Conservation (phyloP, 2,113 vertebrate species). For the Cygnus atratus region DNA sequence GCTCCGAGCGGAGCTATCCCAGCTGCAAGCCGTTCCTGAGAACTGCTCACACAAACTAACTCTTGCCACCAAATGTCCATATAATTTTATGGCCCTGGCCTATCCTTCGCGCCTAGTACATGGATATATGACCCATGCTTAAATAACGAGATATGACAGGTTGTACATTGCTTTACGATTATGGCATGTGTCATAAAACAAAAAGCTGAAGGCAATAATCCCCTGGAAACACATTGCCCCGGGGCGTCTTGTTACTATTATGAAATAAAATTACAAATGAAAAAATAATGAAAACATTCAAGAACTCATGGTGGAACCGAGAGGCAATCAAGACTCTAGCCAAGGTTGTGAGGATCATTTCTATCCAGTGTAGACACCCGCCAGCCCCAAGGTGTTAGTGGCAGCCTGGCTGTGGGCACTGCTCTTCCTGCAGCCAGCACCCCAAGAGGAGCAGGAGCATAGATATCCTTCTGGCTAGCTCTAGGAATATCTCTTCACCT, state of each 20-base stretch:
- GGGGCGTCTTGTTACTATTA: conserved; percentile 26
- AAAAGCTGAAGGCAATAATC: conserved; percentile 65
- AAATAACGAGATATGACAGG: conserved; percentile 56
- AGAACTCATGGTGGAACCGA: background rate
- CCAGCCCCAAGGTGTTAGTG: background rate
- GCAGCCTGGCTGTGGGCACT: background rate
- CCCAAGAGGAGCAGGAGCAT: background rate
- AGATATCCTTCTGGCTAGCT: background rate
- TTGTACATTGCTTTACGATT: conserved; percentile 5
- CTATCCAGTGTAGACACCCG: background rate
- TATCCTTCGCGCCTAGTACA: background rate
- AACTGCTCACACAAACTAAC: background rate
- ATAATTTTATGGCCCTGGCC: conserved; percentile 53
- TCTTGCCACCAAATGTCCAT: conserved; percentile 28
- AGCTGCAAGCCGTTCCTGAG: background rate
- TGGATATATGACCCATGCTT: background rate
- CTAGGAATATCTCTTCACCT: background rate
- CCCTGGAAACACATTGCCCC: conserved; percentile 12
- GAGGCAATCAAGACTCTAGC: background rate
- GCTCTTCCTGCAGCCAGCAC: background rate
- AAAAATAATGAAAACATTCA: conserved; percentile 36
- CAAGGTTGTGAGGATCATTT: background rate
- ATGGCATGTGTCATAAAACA: conserved; percentile 56
- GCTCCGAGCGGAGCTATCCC: background rate
- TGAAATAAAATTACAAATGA: conserved; percentile 17